Evolutionary conservation across 1,140 invertebrate species (phyloP), one percentile per base, ranked within the genome.

Genomic region (Xylocopa sonorina): DNA sequence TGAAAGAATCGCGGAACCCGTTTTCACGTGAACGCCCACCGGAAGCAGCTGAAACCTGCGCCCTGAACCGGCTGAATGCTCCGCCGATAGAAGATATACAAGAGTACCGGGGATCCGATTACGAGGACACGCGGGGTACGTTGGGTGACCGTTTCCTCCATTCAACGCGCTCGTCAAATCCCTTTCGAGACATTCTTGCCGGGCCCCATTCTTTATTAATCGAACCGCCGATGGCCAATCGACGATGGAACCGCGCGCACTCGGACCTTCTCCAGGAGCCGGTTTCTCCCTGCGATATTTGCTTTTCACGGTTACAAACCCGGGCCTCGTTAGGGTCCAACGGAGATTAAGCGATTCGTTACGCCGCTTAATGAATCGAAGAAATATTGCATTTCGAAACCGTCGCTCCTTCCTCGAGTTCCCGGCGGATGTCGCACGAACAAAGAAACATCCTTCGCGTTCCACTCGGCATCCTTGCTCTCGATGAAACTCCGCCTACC

Each of bases 1-100:
- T 57, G 32, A 86, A 88, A 89, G 83, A 91, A 90, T 92, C 91
- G 91, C 91, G 90, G n/a, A 93, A 93, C 92, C 92, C 92, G 92
- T 93, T 93, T 93, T 87, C 90, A 88, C 86, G 87, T 90, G 21
- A 75, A 92, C 92, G 92, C 92, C 92, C 91, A 93, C 92, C 92
- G 92, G 92, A 93, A 92, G 80, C 92, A 93, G 92, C 92, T 92
- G 92, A 88, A n/a, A 85, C 68, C 71, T 27, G 80, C 84, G 81
- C 82, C 73, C n/a, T n/a, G n/a, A n/a, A n/a, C n/a, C n/a, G n/a
- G n/a, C n/a, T 90, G 87, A 89, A 91, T 90, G 85, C 86, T 87
- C 86, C 90, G 85, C 71, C 85, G 85, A 85, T 87, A 66, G 83
- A 81, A 90, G 89, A 91, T 90, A 87, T 89, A n/a, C n/a, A 88